phyloP scores from a whole-genome alignment of 1,140 invertebrate species.

The Lepidurus couesii region DNA sequence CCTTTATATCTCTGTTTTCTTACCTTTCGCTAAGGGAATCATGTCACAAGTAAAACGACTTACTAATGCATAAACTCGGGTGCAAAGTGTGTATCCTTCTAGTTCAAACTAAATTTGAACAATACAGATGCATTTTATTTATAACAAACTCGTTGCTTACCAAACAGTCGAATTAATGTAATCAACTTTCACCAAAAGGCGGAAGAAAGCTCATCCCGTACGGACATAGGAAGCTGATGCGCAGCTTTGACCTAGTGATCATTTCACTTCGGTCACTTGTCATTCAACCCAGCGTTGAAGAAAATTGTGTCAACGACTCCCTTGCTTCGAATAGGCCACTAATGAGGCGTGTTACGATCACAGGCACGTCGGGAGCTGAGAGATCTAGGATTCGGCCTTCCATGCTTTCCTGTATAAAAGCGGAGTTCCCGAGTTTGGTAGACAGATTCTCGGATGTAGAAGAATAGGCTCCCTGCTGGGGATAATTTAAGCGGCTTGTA shows the following conservation, averaged over 20 bases:
- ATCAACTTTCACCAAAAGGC: not conserved
- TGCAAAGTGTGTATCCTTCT: not conserved
- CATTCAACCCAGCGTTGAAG: conserved; percentile 1
- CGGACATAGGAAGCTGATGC: not conserved
- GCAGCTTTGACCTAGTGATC: not conserved
- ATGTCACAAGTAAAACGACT: not conserved
- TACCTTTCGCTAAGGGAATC: too few species aligned
- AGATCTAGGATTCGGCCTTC: not conserved
- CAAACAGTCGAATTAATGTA: not conserved
- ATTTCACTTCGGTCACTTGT: too few species aligned
- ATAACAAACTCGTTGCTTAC: not conserved
- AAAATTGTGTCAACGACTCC: not conserved
- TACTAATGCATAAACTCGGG: not conserved
- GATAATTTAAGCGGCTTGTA: too few species aligned
- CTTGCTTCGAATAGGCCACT: not conserved
- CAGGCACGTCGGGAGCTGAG: not conserved
- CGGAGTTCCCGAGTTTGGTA: not conserved
- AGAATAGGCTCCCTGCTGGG: too few species aligned
- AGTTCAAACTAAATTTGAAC: not conserved
- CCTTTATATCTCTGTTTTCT: not conserved
- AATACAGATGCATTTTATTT: not conserved
- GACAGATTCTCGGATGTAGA: not conserved
- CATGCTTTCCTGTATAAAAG: not conserved
- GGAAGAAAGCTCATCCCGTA: not conserved
- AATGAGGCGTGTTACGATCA: not conserved